Evolutionary conservation across 2,888 invertebrate species (phyloP), one percentile per base, ranked within the genome.

Genomic region (Epistrophe eligans): DNA sequence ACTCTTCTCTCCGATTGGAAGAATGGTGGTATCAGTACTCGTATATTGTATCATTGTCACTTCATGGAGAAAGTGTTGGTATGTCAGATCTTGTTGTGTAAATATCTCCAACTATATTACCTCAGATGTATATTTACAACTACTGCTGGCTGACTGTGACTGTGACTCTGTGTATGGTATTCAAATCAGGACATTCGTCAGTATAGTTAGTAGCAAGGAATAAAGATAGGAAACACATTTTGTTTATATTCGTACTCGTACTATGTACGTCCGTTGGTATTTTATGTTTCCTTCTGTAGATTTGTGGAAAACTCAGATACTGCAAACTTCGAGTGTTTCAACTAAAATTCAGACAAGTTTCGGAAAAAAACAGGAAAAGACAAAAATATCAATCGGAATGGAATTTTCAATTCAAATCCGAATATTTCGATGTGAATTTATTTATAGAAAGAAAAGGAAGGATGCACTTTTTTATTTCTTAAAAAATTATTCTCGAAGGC

Each of bases 181-280:
- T 73, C 85, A 85, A 85, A 82, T 85, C 62, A 70, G 72, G 62
- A 84, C 66, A 73, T 72, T 52, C 58, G 84, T 81, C 71, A 24
- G 24, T 60, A 71, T 70, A 62, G 15, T 7, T 52, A 67, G 40
- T 35, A 35, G 62, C 10, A 32, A 32, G 57, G 38, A 71, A 50
- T n/a, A 64, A 48, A 10, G 11, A 48, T 11, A 43, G 10, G 38
- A 43, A 55, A 70, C 40, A 67, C 52, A 72, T 52, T 72, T 57
- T 71, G 17, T 48, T 72, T 64, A 19, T 19, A 45, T 6, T 28
- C 45, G 28, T 66, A 32, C 24, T 35, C n/a, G n/a, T n/a, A n/a
- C n/a, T n/a, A n/a, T n/a, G n/a, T n/a, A n/a, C 19, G 13, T 60
- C 24, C 17, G 19, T 19, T 60, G 10, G 62, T 43, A 40, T 64